Base-by-base conservation (phyloP, 2,113 vertebrate species). In the Apteryx owenii region DNA sequence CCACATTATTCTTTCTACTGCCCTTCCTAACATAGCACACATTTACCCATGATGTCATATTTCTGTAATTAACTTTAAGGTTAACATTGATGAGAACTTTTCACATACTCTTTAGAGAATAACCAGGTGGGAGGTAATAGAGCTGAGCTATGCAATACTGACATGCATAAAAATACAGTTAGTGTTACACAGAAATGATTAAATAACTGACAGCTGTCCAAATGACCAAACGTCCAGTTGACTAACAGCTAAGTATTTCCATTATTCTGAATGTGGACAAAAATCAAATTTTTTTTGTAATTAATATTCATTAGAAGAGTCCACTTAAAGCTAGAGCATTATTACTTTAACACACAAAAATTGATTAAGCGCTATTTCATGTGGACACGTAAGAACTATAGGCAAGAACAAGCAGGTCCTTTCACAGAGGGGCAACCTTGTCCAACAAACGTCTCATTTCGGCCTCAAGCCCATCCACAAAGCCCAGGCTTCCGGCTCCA, bases 61-160 rank as follows among this genome's bases (percentile, higher is more conserved):
- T 91, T 93, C 66, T 44, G 42, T 48, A 79, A 95, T 81, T 89
- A 89, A 82, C 78, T 68, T 80, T 46, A 62, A 94, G 65, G 60
- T 38, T 36, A 76, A 22, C 12, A 42, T 1, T 65, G 40, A 87
- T 9, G 17, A 87, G 85, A 91, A 76, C n/a, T n/a, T 42, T 38
- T 66, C 75, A 33, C 0, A 1, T 17, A 46, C 4, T 36, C 29
- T 60, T 68, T 18, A 72, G 23, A 84, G 28, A 95, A 36, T 42
- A 68, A 46, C 12, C 44, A 86, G 31, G 33, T 20, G 85, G 73
- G 29, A 75, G 54, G 29, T 8, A 48, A 21, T 29, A 88, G 50
- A 72, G n/a, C 25, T 42, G 69, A 88, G 56, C 53, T 48, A 61
- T 1, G 2, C 23, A 2, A 0, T 16, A 75, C 10, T 50, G 33